Conservation (phyloP, 2,888 invertebrate genomes). For the Pycnomerus fuliginosus region DNA sequence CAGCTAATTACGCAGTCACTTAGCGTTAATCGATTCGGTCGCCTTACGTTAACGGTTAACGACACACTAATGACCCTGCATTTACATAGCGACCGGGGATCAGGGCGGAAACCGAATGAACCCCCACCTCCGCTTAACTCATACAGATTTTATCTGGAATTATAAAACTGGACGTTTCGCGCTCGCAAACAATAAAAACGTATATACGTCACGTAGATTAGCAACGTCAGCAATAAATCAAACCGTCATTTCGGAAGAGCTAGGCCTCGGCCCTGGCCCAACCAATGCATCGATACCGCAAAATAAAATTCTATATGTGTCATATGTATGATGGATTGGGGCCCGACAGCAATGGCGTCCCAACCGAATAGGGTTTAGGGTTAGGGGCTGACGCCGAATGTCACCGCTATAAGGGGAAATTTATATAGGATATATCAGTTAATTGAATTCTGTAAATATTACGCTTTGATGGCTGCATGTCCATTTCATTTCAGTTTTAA, state of each 20-base stretch:
- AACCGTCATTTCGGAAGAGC: slow-evolving; percentile 52
- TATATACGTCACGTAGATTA: slow-evolving; percentile 55
- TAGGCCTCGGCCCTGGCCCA: slow-evolving; percentile 25
- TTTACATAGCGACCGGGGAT: slow-evolving; percentile 50
- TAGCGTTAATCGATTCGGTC: slow-evolving; percentile 57
- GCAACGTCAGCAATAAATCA: slow-evolving; percentile 55
- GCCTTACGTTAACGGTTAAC: slow-evolving; percentile 56
- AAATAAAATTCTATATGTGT: slow-evolving; percentile 53
- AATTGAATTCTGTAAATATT: slow-evolving; percentile 48
- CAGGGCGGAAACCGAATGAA: slow-evolving; percentile 24
- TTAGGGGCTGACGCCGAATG: slow-evolving; percentile 36
- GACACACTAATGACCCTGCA: slow-evolving; percentile 55
- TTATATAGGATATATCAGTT: slow-evolving; percentile 49
- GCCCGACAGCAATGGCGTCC: slow-evolving; percentile 48
- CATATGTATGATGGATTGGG: slow-evolving; percentile 50
- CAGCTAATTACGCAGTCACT: slow-evolving; percentile 57
- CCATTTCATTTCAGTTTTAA: slow-evolving; percentile 45
- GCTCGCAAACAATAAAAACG: slow-evolving; percentile 54
- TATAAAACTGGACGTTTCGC: slow-evolving; percentile 52
- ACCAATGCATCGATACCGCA: slow-evolving; percentile 51
- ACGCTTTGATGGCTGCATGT: slow-evolving; percentile 42
- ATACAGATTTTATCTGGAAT: slow-evolving; percentile 53
- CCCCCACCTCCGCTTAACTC: slow-evolving; percentile 38
- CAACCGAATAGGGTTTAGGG: slow-evolving; percentile 14
- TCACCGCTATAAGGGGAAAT: slow-evolving; percentile 46